Evolutionary conservation across 2,888 invertebrate species (phyloP).

Genomic region (Dysmachus trigonus): DNA sequence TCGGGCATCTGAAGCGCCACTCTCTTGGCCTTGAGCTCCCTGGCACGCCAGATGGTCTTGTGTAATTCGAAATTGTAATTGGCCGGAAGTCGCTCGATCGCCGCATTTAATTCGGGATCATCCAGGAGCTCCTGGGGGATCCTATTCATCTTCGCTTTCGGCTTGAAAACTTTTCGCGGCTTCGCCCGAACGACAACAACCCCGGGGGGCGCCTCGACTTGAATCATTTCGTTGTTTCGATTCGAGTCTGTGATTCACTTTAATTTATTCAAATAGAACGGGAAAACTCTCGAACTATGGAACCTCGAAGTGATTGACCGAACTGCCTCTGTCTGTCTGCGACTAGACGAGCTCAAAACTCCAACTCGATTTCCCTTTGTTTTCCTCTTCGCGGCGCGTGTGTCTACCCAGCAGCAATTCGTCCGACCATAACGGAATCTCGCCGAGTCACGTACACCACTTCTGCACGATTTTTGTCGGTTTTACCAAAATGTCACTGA

Average conservation of each 20-base stretch:
- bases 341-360: background rate
- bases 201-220: constrained; percentile 38
- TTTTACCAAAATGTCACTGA: background rate
- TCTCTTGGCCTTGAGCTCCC: constrained; percentile 81
- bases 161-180: constrained; percentile 82
- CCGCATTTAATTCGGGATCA: constrained; percentile 76
- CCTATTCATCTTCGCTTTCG: constrained; percentile 77
- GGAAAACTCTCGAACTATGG: background rate
- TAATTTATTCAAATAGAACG: background rate
- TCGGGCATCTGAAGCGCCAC: constrained; percentile 98
- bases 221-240: constrained; percentile 12
- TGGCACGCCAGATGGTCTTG: constrained; percentile 97
- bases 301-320: background rate
- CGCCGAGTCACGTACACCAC: constrained; percentile 42
- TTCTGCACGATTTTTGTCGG: background rate
- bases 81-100: constrained; percentile 79
- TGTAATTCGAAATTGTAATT: constrained; percentile 99
- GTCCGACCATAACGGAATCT: constrained; percentile 25
- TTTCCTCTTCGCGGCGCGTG: background rate
- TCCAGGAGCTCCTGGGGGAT: constrained; percentile 83
- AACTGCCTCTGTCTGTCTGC: background rate
- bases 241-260: background rate
- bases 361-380: background rate
- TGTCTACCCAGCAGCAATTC: constrained; percentile 18
- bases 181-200: constrained; percentile 80